phyloP scores from a whole-genome alignment of 2,797 vertebrate genomes.

The Parauchenoglanis ngamensis region DNA sequence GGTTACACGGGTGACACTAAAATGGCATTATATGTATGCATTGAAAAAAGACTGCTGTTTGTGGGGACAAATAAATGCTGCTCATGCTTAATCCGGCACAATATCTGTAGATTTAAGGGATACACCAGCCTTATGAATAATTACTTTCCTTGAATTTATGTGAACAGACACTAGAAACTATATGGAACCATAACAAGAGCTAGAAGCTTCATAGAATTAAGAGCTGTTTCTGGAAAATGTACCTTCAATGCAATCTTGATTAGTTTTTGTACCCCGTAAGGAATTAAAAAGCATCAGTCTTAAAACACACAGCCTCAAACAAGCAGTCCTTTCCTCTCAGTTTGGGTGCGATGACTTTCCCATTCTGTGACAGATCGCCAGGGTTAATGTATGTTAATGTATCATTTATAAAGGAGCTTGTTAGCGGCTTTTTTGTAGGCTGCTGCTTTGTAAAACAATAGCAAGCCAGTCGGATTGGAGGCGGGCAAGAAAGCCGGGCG shows the following conservation, averaged over 20 bases:
- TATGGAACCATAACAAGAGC: not conserved
- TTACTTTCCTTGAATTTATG: not conserved
- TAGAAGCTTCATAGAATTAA: not conserved
- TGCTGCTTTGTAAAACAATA: conserved; percentile 82
- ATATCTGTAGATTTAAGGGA: not conserved
- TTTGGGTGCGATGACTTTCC: conserved; percentile 37
- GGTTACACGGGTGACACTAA: conserved; percentile 46
- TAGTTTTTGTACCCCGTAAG: conserved; percentile 51
- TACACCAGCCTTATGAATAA: not conserved
- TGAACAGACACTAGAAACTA: not conserved
- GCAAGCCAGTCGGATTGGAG: conserved; percentile 71
- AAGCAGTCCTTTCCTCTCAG: conserved; percentile 27
- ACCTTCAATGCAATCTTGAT: conserved; percentile 6
- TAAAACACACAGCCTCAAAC: conserved; percentile 25
- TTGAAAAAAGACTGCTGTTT: conserved; percentile 40
- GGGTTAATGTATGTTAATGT: conserved; percentile 69
- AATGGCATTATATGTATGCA: conserved; percentile 55
- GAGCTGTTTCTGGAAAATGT: conserved; percentile 20
- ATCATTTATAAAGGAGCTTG: conserved; percentile 85
- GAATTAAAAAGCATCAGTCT: not conserved
- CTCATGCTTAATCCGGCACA: not conserved
- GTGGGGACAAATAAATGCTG: not conserved
- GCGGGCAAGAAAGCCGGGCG: conserved; percentile 45
- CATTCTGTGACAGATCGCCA: conserved; percentile 49
- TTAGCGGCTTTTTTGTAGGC: conserved; percentile 76